phyloP scores from a whole-genome alignment of 2,888 invertebrate genomes.

The Bombylius discolor region DNA sequence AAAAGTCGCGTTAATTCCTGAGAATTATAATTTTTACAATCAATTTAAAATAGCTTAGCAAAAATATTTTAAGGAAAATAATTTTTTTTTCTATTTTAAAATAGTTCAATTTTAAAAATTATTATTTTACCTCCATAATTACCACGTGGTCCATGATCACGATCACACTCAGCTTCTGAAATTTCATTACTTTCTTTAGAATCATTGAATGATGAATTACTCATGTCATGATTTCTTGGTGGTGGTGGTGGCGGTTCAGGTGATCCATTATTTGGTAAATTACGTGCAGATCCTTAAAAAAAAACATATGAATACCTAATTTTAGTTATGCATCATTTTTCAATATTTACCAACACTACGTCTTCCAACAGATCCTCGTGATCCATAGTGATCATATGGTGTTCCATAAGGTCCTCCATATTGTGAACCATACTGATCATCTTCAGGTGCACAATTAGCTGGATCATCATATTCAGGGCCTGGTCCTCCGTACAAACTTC shows the following conservation, averaged over 20 bases:
- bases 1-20: background rate
- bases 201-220: constrained; percentile 76
- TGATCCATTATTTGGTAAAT: constrained; percentile 42
- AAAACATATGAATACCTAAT: background rate
- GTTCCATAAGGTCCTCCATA: constrained; percentile 62
- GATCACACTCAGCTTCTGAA: constrained; percentile 87
- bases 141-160: constrained; percentile 61
- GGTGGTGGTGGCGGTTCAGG: constrained; percentile 60
- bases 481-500: constrained; percentile 48
- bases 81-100: background rate
- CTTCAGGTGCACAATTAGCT: constrained; percentile 81
- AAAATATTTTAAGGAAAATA: background rate
- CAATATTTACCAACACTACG: constrained; percentile 40
- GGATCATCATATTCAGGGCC: constrained; percentile 88
- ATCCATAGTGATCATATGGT: constrained; percentile 81
- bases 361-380: constrained; percentile 67
- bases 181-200: constrained; percentile 90
- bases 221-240: constrained; percentile 69
- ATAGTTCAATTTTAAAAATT: background rate
- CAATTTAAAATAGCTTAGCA: background rate
- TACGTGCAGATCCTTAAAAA: constrained; percentile 32
- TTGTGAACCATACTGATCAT: constrained; percentile 82
- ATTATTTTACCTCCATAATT: constrained; percentile 66
- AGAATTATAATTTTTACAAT: background rate
- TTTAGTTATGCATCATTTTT: background rate